Base-by-base conservation (phyloP, 2,113 vertebrate genomes). In the Antigone vipio region DNA sequence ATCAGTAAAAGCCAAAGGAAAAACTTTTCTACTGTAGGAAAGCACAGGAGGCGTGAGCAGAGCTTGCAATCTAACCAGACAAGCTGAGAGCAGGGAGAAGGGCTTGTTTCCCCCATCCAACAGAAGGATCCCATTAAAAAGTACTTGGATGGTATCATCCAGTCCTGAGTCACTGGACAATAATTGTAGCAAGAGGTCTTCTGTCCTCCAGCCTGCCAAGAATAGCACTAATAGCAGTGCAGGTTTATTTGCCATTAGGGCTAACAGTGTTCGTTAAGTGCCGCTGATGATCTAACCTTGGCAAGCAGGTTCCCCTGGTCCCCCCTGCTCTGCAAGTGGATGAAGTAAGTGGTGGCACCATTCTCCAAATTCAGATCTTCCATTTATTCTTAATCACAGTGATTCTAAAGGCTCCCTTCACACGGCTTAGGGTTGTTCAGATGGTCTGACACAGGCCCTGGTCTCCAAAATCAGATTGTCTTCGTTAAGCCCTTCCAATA, bases 271-370 rank as follows among this genome's bases (percentile, higher is more conserved):
- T 85, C 50, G 1, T 42, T 42, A 68, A 58, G 90, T 5, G 35
- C 62, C 35, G 81, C 4, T 26, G 69, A 10, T 81, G 67, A 86
- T 6, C 68, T 63, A 73, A 7, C 29, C 88, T 4, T 6, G 38
- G 80, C 58, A 3, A 27, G 93, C 95, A 89, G 84, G 93, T 91
- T 92, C 62, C 80, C 88, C 85, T 82, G 42, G 81, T 93, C 52
- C 64, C 93, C 81, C 59, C 53, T 83, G 91, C 77, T 80, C 93
- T 2, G 1, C 64, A 5, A 34, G 69, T 40, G 66, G 56, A 15
- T 27, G 58, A 45, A 63, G 24, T 40, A 44, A 88, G 35, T 4
- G 55, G 85, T 69, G 92, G 71, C 93, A 73, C 87, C 92, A 82
- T 76, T 83, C 90, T 89, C 85, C 59, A 60, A 80, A 91, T 89